These are phyloP conservation scores for Drosophila rufa DNA, from an alignment of 1,140 invertebrate species.

Conservation along the genomic window DNA sequence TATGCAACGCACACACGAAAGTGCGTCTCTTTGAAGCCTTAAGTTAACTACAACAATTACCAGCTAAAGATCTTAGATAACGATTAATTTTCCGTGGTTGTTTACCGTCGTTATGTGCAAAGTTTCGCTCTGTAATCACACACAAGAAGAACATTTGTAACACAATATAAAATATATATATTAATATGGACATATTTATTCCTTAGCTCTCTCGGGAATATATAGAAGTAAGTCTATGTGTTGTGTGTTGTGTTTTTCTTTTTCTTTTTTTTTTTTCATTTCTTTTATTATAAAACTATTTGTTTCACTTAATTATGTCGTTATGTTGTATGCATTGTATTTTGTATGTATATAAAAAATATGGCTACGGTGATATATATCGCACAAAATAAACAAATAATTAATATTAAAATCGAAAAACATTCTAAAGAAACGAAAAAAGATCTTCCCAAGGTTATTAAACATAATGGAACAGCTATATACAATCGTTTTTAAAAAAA, in stretches of 20 bases:
- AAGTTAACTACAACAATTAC: slow-evolving; percentile 71
- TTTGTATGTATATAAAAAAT: slow-evolving; percentile 64
- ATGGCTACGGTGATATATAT: slow-evolving; percentile 73
- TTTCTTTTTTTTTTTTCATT: slow-evolving; percentile 48
- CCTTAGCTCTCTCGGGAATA: slow-evolving; percentile 46
- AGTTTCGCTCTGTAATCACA: slow-evolving; percentile 46
- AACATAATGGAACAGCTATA: slow-evolving; percentile 60
- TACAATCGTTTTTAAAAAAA: slow-evolving; percentile 62
- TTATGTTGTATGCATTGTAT: slow-evolving; percentile 70
- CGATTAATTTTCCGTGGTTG: slow-evolving; percentile 62
- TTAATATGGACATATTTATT: slow-evolving; percentile 59
- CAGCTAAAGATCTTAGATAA: slow-evolving; percentile 67
- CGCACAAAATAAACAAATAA: slow-evolving; percentile 57
- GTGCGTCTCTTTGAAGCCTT: slow-evolving; percentile 59
- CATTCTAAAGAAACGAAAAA: slow-evolving; percentile 42
- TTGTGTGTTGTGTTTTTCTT: slow-evolving; percentile 35
- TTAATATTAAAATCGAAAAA: slow-evolving; percentile 47
- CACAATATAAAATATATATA: slow-evolving; percentile 59
- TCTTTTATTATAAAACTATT: slow-evolving; percentile 73
- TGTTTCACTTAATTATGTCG: slow-evolving; percentile 68
- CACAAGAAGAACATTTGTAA: slow-evolving; percentile 50
- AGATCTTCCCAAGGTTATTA: slow-evolving; percentile 42
- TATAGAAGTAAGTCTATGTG: slow-evolving; percentile 52
- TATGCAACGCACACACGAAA: slow-evolving; percentile 41
- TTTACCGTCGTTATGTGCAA: slow-evolving; percentile 46